A percentile compares a stretch with the other conserved stretches of the same genome.
Conservation (phyloP, 2,888 invertebrate species). For the Theretra japonica region DNA sequence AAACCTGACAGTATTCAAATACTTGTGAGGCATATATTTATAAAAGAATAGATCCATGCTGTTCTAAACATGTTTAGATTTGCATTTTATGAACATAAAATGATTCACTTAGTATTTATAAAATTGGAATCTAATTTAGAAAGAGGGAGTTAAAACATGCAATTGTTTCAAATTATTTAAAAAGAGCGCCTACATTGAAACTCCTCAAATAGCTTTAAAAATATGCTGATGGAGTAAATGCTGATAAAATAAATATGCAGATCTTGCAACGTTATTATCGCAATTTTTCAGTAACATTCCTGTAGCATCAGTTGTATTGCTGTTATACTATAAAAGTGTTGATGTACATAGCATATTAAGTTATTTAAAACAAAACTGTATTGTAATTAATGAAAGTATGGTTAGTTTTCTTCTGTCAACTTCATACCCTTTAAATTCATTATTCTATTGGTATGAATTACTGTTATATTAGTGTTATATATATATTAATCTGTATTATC, state of each 20-base stretch:
- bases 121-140: not conserved
- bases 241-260: not conserved
- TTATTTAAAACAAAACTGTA: constrained; percentile 31
- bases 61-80: too few relatives aligned
- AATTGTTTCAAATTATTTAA: not conserved
- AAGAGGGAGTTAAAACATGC: not conserved
- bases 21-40: not conserved
- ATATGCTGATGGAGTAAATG: not conserved
- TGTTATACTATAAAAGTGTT: constrained; percentile 1
- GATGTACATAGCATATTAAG: constrained; percentile 35
- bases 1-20: not conserved
- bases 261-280: not conserved
- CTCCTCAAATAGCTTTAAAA: not conserved
- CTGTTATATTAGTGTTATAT: constrained; percentile 9
- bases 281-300: constrained; percentile 15
- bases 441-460: constrained; percentile 19
- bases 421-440: constrained; percentile 13
- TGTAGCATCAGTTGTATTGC: not conserved
- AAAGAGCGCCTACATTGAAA: not conserved
- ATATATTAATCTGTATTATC: constrained; percentile 22
- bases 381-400: constrained; percentile 5
- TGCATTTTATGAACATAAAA: too few relatives aligned
- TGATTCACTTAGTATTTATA: not conserved
- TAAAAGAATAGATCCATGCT: not conserved
- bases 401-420: not conserved